Percentiles rank a stretch among this genome's conserved stretches.
Evolutionary conservation across 2,888 invertebrate genomes (phyloP).

Genomic region (Polylopha cassiicola): DNA sequence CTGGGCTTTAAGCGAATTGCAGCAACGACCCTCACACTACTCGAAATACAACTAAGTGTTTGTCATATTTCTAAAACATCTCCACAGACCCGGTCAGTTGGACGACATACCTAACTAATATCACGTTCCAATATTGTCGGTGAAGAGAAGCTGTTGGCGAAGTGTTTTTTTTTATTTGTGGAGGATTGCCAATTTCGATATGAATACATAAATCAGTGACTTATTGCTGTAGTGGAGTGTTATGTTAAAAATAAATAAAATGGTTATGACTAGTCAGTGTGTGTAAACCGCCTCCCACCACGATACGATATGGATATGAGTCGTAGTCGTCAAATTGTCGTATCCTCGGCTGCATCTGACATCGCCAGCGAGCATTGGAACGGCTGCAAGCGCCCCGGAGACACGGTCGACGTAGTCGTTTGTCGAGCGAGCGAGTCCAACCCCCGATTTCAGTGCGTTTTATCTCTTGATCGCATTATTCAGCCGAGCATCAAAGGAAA

Average conservation of each 20-base stretch:
- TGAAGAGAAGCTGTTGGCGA: neutral
- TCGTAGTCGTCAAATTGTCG: no score
- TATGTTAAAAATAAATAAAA: constrained; percentile 37
- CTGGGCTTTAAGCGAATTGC: constrained; percentile 52
- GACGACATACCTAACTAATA: no score
- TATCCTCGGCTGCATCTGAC: constrained; percentile 1
- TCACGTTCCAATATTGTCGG: no score
- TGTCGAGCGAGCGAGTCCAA: constrained; percentile 45
- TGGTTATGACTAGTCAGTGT: constrained; percentile 30
- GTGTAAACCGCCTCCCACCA: constrained; percentile 25
- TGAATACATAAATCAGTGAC: constrained; percentile 34
- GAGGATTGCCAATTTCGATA: constrained; percentile 38
- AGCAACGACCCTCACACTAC: constrained; percentile 35
- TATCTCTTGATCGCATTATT: constrained; percentile 73
- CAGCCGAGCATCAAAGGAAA: constrained; percentile 70
- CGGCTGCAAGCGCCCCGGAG: constrained; percentile 24
- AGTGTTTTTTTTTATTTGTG: constrained; percentile 23
- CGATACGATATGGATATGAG: constrained; percentile 28
- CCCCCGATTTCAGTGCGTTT: constrained; percentile 56
- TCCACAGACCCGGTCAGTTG: no score
- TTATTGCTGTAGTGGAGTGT: constrained; percentile 35
- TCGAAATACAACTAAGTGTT: constrained; percentile 26
- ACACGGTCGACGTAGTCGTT: constrained; percentile 35
- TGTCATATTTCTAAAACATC: constrained; percentile 15
- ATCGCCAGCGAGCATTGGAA: constrained; percentile 24